phyloP scores from a whole-genome alignment of 2,888 invertebrate species.

The Ennomos quercinarius region DNA sequence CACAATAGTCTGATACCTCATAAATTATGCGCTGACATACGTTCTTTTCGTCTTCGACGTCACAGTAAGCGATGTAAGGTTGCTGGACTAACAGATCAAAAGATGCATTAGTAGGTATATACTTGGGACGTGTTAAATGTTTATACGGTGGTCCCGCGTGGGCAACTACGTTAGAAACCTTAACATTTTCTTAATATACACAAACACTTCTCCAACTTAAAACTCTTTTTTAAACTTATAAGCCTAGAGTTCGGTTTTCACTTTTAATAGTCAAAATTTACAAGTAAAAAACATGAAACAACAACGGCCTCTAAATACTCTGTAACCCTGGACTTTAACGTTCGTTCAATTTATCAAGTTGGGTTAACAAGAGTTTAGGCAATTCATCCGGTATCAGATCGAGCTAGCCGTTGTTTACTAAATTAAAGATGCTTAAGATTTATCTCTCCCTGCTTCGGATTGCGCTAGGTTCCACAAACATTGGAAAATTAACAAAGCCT shows the following conservation, averaged over 20 bases:
- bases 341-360: neutral
- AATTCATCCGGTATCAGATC: constrained; percentile 12
- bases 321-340: too few species aligned
- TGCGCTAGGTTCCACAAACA: constrained; percentile 26
- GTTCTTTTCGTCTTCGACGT: constrained; percentile 54
- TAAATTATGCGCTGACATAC: constrained; percentile 71
- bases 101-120: constrained; percentile 14
- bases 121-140: constrained; percentile 34
- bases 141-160: constrained; percentile 23
- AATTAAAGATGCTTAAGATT: constrained; percentile 27
- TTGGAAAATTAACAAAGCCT: constrained; percentile 30
- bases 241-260: too few species aligned
- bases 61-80: constrained; percentile 18
- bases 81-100: constrained; percentile 27
- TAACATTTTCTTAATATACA: too few species aligned
- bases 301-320: too few species aligned
- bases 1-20: constrained; percentile 69
- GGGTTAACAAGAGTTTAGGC: constrained; percentile 1
- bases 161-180: neutral
- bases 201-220: too few species aligned
- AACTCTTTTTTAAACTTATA: too few species aligned
- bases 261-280: too few species aligned
- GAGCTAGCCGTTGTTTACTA: constrained; percentile 24
- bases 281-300: too few species aligned
- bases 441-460: constrained; percentile 20